Evolutionary conservation across 2,797 vertebrate genomes (phyloP).

Genomic region (Carcharodon carcharias): DNA sequence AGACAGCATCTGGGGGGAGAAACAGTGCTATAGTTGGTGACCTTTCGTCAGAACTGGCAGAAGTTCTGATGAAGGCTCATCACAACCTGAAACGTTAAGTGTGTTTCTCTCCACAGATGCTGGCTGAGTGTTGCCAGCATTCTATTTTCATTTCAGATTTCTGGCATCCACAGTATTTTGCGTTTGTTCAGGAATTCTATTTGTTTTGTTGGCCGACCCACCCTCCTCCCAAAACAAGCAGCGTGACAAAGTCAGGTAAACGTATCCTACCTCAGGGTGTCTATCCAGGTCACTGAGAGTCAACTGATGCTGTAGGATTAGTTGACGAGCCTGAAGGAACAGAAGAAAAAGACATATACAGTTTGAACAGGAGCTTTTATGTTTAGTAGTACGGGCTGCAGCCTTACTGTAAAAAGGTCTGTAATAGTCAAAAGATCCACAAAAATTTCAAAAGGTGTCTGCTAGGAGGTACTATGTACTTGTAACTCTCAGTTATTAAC

Average conservation of each 20-base stretch:
- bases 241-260: not conserved
- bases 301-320: conserved; percentile 83
- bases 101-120: not conserved
- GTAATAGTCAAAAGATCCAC: not conserved
- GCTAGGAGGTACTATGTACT: too few species aligned
- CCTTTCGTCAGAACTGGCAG: not conserved
- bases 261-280: conserved; percentile 75
- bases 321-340: conserved; percentile 77
- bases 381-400: not conserved
- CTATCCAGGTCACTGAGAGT: conserved; percentile 84
- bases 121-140: not conserved
- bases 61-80: not conserved
- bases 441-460: not conserved
- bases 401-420: not conserved
- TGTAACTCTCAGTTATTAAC: not conserved
- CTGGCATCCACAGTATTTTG: too few species aligned
- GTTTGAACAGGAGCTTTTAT: not conserved
- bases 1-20: too few species aligned
- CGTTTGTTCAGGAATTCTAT: not conserved
- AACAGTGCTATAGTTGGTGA: too few species aligned
- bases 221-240: not conserved
- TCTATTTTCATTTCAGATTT: not conserved
- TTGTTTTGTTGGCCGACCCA: not conserved
- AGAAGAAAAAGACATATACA: conserved; percentile 39
- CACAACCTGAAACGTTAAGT: not conserved